Evolutionary conservation across 1,140 invertebrate genomes (phyloP).

Genomic region (Drosophila seguyi): DNA sequence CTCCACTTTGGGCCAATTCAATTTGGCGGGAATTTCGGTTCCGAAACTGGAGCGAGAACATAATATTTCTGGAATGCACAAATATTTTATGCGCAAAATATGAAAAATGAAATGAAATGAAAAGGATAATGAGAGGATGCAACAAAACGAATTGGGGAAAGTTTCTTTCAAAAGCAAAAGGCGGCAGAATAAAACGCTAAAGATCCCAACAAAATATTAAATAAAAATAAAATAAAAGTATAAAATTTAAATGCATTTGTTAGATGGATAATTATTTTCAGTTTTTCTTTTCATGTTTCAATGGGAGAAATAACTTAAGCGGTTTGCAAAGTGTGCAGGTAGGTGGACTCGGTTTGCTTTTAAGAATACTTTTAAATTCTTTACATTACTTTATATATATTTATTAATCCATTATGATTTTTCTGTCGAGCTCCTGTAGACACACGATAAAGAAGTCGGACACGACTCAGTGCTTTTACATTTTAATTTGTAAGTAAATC

Average conservation of each 20-base stretch:
- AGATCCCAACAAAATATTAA: conserved; percentile 63
- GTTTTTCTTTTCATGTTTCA: not conserved
- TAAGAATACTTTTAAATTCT: not conserved
- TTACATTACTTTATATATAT: not conserved
- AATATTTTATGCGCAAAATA: conserved; percentile 64
- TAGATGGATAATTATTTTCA: conserved; percentile 10
- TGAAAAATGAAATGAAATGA: conserved; percentile 3
- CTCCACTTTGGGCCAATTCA: conserved; percentile 20
- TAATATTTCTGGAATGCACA: conserved; percentile 34
- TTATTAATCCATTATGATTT: no score
- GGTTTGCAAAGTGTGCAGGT: not conserved
- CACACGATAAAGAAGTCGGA: no score
- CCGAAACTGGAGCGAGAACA: conserved; percentile 10
- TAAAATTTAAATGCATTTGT: conserved; percentile 61
- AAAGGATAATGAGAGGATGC: conserved; percentile 4
- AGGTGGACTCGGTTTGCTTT: not conserved
- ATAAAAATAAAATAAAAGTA: conserved; percentile 78
- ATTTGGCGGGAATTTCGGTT: conserved; percentile 15
- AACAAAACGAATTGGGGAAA: conserved; percentile 8
- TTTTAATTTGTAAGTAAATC: no score
- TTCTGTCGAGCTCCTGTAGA: no score
- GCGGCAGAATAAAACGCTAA: conserved; percentile 44
- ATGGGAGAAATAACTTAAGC: not conserved
- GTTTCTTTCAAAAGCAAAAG: conserved; percentile 46
- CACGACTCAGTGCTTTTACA: no score